These are phyloP conservation scores for Thera obeliscata DNA, from an alignment of 2,888 invertebrate species.

Conservation along the genomic window DNA sequence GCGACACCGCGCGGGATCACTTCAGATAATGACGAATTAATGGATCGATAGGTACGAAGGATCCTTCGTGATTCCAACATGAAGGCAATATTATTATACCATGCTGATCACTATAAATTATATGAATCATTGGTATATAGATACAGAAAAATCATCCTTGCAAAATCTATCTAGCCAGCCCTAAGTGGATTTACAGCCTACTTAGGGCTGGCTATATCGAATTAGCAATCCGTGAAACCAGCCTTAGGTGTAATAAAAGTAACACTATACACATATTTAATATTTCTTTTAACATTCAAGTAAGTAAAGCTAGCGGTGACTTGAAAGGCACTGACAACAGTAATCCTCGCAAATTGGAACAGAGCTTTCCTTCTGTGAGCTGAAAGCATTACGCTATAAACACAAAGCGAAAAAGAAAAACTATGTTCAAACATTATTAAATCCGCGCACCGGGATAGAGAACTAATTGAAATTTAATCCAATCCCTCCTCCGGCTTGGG, in stretches of 20 bases:
- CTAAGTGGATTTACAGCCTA: too few species aligned
- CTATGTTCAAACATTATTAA: constrained; percentile 21
- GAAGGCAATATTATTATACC: background rate
- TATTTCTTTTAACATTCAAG: too few species aligned
- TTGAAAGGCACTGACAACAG: background rate
- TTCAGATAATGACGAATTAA: constrained; percentile 15
- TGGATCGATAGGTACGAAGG: constrained; percentile 1
- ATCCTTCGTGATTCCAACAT: constrained; percentile 16
- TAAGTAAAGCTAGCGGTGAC: background rate
- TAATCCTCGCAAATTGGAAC: constrained; percentile 2
- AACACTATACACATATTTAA: too few species aligned
- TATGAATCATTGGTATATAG: too few species aligned
- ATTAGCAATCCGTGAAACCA: too few species aligned
- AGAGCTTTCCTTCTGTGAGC: background rate
- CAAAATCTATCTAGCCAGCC: too few species aligned
- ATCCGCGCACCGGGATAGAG: constrained; percentile 14
- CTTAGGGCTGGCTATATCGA: too few species aligned
- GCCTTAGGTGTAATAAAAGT: too few species aligned
- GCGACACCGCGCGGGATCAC: constrained; percentile 10
- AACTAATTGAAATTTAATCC: constrained; percentile 48
- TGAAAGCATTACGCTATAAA: background rate
- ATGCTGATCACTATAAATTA: too few species aligned
- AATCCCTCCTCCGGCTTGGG: background rate
- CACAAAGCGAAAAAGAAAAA: constrained; percentile 13
- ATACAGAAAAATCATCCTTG: too few species aligned